A percentile compares a stretch with the other conserved stretches of the same genome.
phyloP scores from a whole-genome alignment of 2,113 vertebrate genomes.

The Oriolus oriolus region DNA sequence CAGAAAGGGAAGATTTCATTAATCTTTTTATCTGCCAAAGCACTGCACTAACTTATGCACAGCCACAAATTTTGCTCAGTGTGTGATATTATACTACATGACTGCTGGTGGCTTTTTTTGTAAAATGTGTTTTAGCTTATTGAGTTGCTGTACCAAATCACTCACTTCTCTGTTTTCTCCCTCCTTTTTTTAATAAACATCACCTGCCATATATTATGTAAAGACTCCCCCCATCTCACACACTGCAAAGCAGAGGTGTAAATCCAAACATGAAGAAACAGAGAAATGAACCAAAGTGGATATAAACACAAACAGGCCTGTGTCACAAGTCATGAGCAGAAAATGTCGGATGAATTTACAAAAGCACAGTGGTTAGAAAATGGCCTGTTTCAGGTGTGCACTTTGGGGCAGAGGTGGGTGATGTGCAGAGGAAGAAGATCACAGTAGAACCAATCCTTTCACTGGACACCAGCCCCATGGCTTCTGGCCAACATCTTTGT shows the following conservation, averaged over 20 bases:
- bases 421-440: neutral
- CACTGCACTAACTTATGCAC: conserved; percentile 64
- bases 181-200: neutral
- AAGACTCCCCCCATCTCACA: neutral
- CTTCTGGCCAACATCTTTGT: neutral
- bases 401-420: neutral
- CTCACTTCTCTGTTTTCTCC: neutral
- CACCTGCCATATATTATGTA: neutral
- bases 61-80: conserved; percentile 18
- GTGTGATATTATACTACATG: conserved; percentile 37
- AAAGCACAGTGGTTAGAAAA: neutral
- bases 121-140: conserved; percentile 25
- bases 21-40: conserved; percentile 55
- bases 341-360: neutral
- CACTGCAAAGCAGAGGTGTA: neutral
- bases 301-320: neutral
- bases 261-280: neutral
- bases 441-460: neutral
- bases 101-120: neutral
- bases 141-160: conserved; percentile 49
- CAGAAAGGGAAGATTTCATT: conserved; percentile 56
- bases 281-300: neutral
- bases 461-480: neutral
- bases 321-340: neutral
- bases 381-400: neutral